Evolutionary conservation across 1,140 invertebrate species (phyloP).

Genomic region (Dysdera silvatica): DNA sequence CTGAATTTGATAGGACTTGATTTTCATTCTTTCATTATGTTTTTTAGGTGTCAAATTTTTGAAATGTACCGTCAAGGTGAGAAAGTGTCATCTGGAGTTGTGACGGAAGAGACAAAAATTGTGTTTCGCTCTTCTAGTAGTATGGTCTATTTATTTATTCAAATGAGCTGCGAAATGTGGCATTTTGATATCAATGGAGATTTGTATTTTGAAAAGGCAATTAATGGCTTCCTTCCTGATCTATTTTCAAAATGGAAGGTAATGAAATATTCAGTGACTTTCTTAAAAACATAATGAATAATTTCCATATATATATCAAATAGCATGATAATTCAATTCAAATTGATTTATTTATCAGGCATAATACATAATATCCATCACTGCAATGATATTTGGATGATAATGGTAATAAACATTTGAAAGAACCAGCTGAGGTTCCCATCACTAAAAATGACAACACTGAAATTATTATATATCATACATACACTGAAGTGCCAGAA

Average conservation of each 20-base stretch:
- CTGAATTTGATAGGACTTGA: background rate
- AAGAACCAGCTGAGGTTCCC: no score
- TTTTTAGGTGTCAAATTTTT: slow-evolving; percentile 65
- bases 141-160: slow-evolving; percentile 93
- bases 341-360: no score
- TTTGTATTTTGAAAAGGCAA: slow-evolving; percentile 73
- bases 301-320: slow-evolving; percentile 34
- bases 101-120: slow-evolving; percentile 89
- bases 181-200: slow-evolving; percentile 98
- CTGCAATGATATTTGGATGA: no score
- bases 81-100: slow-evolving; percentile 85
- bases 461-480: no score
- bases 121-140: slow-evolving; percentile 95
- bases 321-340: no score
- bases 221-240: slow-evolving; percentile 91
- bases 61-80: slow-evolving; percentile 97
- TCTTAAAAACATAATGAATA: slow-evolving; percentile 20
- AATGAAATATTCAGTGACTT: no score
- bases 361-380: no score
- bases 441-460: no score
- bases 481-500: no score
- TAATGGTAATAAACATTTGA: no score
- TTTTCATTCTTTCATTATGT: slow-evolving; percentile 13
- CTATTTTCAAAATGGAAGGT: slow-evolving; percentile 97
- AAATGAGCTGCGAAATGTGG: slow-evolving; percentile 99